Conservation (phyloP, 1,140 invertebrate genomes). For the Zaprionus nigranus region DNA sequence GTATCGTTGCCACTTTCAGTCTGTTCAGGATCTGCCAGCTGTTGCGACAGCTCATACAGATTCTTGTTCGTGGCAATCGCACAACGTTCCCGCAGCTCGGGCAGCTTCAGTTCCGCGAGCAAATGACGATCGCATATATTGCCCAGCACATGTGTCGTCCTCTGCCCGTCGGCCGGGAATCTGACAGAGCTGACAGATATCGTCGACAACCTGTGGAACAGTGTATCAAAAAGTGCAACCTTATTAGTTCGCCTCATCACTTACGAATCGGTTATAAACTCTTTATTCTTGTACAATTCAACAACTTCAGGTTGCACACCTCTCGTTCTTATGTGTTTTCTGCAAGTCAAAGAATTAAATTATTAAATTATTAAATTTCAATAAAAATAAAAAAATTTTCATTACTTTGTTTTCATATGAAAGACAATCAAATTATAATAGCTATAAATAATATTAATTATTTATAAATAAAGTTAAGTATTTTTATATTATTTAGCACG, state of each 20-base stretch:
- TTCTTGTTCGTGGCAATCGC: background rate
- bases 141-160: background rate
- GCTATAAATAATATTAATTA: too few species aligned
- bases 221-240: background rate
- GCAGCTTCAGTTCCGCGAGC: slow-evolving; percentile 22
- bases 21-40: slow-evolving; percentile 6
- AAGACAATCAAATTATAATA: too few species aligned
- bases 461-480: too few species aligned
- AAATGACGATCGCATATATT: slow-evolving; percentile 27
- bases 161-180: slow-evolving; percentile 19
- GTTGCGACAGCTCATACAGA: slow-evolving; percentile 34
- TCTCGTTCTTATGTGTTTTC: background rate
- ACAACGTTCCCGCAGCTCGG: slow-evolving; percentile 34
- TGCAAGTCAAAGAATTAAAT: background rate
- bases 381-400: too few species aligned
- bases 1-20: background rate
- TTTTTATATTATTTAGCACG: too few species aligned
- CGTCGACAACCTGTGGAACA: background rate
- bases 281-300: slow-evolving; percentile 17
- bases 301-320: background rate
- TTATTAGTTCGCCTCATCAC: background rate
- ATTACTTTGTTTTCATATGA: too few species aligned
- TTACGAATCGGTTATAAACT: slow-evolving; percentile 51
- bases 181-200: slow-evolving; percentile 17
- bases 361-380: too few species aligned